Percentiles rank a stretch among this genome's conserved stretches.
Conservation (phyloP, 1,140 invertebrate genomes). For the Harpegnathos saltator region DNA sequence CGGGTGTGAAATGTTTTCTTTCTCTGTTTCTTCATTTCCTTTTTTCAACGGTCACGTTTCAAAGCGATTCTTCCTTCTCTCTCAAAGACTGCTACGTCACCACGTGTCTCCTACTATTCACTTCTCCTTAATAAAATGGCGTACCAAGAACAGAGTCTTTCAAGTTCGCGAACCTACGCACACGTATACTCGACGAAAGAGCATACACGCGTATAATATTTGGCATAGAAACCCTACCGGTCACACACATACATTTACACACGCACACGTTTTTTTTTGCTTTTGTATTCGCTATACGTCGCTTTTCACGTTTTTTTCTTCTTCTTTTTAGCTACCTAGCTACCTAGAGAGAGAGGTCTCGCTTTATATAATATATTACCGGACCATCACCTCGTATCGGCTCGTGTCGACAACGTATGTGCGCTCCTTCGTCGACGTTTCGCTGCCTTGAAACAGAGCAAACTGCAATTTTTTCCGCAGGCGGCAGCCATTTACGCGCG, state of each 20-base stretch:
- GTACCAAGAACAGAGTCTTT: constrained; percentile 63
- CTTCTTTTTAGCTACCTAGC: constrained; percentile 57
- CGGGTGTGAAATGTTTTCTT: constrained; percentile 16
- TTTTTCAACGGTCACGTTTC: not conserved
- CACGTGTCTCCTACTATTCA: constrained; percentile 19
- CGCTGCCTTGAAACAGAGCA: not conserved
- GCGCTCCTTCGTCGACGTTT: not conserved
- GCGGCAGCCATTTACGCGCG: no score
- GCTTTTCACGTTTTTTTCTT: constrained; percentile 21
- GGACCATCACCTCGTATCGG: constrained; percentile 34
- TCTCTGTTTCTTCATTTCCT: no score
- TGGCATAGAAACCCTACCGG: constrained; percentile 84
- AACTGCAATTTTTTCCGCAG: not conserved
- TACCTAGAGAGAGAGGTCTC: constrained; percentile 54
- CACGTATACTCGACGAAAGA: constrained; percentile 44
- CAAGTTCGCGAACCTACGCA: constrained; percentile 76
- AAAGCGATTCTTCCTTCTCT: constrained; percentile 13
- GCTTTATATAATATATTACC: not conserved
- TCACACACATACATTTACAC: constrained; percentile 76
- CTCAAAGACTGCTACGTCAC: constrained; percentile 7
- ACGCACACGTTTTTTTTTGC: constrained; percentile 50
- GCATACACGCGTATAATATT: constrained; percentile 74
- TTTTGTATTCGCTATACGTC: constrained; percentile 45
- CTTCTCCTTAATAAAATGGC: no score
- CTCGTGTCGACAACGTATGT: constrained; percentile 39